Evolutionary conservation across 2,797 vertebrate genomes (phyloP), one percentile per base, ranked within the genome.

Genomic region (Sciurus carolinensis): DNA sequence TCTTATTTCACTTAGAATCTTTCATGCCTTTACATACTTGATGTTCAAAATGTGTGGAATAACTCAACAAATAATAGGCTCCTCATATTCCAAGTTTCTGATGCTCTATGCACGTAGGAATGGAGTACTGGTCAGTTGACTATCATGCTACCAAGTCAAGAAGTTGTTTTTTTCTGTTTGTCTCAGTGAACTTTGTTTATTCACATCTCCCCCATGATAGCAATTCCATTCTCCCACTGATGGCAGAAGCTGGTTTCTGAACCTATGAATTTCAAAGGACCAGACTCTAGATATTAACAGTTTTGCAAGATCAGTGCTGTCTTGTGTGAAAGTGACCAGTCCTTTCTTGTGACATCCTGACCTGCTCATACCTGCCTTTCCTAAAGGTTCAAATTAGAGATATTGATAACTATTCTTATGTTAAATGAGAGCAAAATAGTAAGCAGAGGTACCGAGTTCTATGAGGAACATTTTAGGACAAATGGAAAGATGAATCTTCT

Each of bases 181-280:
- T 67, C 24, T 90, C 39, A 3, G 80, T 33, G 30, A 94, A 64
- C 15, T 79, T 73, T 57, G 42, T 36, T 66, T 81, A 67, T 72
- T 39, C 52, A 6, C 26, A 22, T 77, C 28, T 69, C 91, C 28
- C 57, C 22, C 20, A 3, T n/a, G 36, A 87, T 30, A 14, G 6
- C 71, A 72, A n/a, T 64, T 57, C 39, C 39, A 52, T 85, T 89
- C 13, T 79, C 22, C 9, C 4, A 9, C 69, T 90, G 64, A 18
- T 85, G 59, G 88, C 13, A 93, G 86, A 76, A 64, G 80, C n/a
- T 44, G 52, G 10, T 59, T 96, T 86, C 85, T 75, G 7, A 88
- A 30, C 8, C 76, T 47, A 5, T 50, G 47, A 28, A 66, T 42
- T 7, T 62, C 17, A 76, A 33, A 89, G 2, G 17, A 39, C 39